A percentile compares a stretch with the other conserved stretches of the same genome.
Conservation (phyloP, 2,888 invertebrate genomes). For the Dynastes tityus region DNA sequence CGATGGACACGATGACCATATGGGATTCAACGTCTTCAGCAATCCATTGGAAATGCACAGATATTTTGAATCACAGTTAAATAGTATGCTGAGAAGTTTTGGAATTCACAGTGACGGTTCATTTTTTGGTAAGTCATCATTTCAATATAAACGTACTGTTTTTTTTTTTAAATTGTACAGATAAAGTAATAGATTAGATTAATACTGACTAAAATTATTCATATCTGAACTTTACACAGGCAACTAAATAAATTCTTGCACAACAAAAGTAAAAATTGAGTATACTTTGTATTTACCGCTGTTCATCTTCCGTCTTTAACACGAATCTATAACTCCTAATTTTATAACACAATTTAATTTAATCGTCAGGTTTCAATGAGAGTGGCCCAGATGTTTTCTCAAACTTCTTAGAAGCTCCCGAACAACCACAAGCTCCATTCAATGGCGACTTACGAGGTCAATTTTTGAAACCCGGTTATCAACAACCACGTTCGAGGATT, state of each 20-base stretch:
- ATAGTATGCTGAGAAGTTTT: slow-evolving; percentile 73
- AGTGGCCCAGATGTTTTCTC: slow-evolving; percentile 14
- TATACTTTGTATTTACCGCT: too few relatives aligned
- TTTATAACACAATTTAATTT: neutral
- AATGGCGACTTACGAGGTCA: slow-evolving; percentile 70
- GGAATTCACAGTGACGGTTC: slow-evolving; percentile 58
- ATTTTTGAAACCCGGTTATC: slow-evolving; percentile 73
- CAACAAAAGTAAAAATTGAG: neutral
- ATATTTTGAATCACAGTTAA: slow-evolving; percentile 77
- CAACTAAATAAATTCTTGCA: slow-evolving; percentile 47
- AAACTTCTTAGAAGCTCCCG: slow-evolving; percentile 35
- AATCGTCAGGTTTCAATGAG: slow-evolving; percentile 32
- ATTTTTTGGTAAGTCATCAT: slow-evolving; percentile 55
- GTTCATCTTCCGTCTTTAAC: too few relatives aligned
- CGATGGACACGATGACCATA: slow-evolving; percentile 44
- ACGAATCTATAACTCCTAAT: neutral
- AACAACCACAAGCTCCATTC: slow-evolving; percentile 54
- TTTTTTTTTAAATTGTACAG: too few relatives aligned
- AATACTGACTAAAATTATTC: neutral
- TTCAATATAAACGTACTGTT: neutral
- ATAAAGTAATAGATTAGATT: too few relatives aligned
- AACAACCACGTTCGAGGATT: slow-evolving; percentile 57
- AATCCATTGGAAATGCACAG: slow-evolving; percentile 76
- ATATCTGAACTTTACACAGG: slow-evolving; percentile 14
- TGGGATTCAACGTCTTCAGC: slow-evolving; percentile 73